phyloP scores from a whole-genome alignment of 2,888 invertebrate species.

The Agonopterix alstromeriana region DNA sequence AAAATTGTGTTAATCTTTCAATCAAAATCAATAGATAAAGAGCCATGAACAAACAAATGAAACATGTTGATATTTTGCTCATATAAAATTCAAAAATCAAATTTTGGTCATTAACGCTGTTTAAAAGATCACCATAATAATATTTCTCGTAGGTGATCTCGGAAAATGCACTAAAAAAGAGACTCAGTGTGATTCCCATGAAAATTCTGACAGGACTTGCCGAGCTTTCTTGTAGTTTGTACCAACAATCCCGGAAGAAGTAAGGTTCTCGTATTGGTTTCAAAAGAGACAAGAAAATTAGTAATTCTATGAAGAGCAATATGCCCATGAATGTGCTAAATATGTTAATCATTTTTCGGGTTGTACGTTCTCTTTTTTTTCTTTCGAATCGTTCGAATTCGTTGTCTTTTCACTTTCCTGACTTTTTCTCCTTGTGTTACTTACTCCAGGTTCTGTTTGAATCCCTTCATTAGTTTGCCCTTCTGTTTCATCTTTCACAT shows the following conservation, averaged over 20 bases:
- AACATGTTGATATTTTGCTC: conserved; percentile 32
- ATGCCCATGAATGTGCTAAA: conserved; percentile 29
- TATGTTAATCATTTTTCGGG: conserved; percentile 11
- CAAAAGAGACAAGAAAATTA: conserved; percentile 35
- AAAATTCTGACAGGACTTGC: conserved; percentile 20
- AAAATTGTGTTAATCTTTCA: conserved; percentile 33
- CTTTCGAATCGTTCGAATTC: background rate
- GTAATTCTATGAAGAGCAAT: conserved; percentile 32
- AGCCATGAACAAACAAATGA: conserved; percentile 30
- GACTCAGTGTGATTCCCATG: conserved; percentile 13
- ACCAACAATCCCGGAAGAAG: conserved; percentile 39
- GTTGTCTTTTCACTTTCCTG: background rate
- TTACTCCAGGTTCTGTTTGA: background rate
- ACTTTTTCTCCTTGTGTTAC: background rate
- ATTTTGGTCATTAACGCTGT: conserved; percentile 18
- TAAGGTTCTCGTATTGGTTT: conserved; percentile 45
- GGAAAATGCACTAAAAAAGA: conserved; percentile 31
- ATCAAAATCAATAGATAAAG: conserved; percentile 38
- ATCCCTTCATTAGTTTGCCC: background rate
- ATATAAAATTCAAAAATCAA: conserved; percentile 26
- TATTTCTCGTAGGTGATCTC: conserved; percentile 35
- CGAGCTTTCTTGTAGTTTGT: conserved; percentile 20
- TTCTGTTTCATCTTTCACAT: background rate
- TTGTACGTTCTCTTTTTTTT: background rate
- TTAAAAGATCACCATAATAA: conserved; percentile 22